Evolutionary conservation across 2,113 vertebrate genomes (phyloP), one percentile per base, ranked within the genome.

Genomic region (Scophthalmus maximus): DNA sequence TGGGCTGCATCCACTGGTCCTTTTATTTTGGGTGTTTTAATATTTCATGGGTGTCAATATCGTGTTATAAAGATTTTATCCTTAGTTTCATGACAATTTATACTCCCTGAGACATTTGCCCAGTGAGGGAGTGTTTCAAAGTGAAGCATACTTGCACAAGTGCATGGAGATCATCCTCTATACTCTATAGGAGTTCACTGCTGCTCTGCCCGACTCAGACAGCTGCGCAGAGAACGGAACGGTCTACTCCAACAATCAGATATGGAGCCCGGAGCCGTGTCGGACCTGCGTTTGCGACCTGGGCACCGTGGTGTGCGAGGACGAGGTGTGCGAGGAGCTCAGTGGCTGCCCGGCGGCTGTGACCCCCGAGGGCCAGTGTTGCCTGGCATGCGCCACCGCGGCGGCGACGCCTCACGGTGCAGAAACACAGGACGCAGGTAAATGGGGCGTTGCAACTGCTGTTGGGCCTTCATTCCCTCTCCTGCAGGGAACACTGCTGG

Each of bases 291-390:
- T 83, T 76, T 87, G 86, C 14, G 63, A 78, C 53, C 4, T 0
- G 1, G 63, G 82, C 12, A 30, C 27, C 15, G 62, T 75, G 50
- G 49, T 80, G 66, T 87, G 85, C 68, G 85, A 84, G 68, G 82
- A 84, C 23, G 69, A 80, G 66, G 58, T 75, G 73, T 87, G 79
- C 59, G 79, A 87, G 62, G 77, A 80, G 42, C 76, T 84, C 1
- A 64, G 49, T 44, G 64, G 26, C 76, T 87, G 85, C 49, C 68
- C 25, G 46, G 4, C 34, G 30, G 66, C 55, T 3, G 47, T 60
- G 68, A 72, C 49, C n/a, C 73, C 66, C 0, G 67, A 74, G 51
- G 79, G 85, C 69, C 61, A 80, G 62, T 80, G 76, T 55, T 84
- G 82, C 68, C 73, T 63, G 4, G 38, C 44, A 51, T 83, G 72